These are phyloP conservation scores for Cephus sareptanus DNA, from an alignment of 2,888 invertebrate genomes.

Conservation along the genomic window DNA sequence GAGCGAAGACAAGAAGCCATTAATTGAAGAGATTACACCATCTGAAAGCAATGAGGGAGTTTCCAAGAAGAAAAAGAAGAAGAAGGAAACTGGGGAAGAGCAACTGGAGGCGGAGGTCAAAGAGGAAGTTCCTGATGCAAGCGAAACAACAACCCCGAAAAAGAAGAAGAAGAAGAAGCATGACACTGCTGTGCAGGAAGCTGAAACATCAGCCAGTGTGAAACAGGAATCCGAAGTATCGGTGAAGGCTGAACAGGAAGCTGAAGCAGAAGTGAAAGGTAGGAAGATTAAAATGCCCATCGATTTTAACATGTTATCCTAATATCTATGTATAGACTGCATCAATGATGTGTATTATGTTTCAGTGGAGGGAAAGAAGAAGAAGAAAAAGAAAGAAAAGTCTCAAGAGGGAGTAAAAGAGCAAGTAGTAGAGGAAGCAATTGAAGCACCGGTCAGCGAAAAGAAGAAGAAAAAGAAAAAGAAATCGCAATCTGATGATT, in stretches of 20 bases:
- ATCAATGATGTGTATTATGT: conserved; percentile 2
- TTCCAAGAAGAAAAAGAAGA: conserved; percentile 55
- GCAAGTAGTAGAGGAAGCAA: conserved; percentile 25
- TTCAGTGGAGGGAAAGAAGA: conserved; percentile 35
- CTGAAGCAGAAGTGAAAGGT: conserved; percentile 38
- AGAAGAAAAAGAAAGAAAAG: conserved; percentile 39
- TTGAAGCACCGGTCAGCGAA: conserved; percentile 61
- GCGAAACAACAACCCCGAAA: conserved; percentile 18
- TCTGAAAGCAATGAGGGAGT: conserved; percentile 30
- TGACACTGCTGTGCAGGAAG: conserved; percentile 12
- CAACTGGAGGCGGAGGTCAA: not conserved
- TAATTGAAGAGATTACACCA: conserved; percentile 58
- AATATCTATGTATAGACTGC: conserved; percentile 38
- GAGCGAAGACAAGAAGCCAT: conserved; percentile 53
- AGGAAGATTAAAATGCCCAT: conserved; percentile 47
- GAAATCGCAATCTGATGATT: conserved; percentile 60
- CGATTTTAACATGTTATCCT: not conserved
- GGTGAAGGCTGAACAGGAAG: conserved; percentile 34
- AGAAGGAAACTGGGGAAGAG: conserved; percentile 22
- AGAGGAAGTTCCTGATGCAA: conserved; percentile 14
- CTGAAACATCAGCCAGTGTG: conserved; percentile 1
- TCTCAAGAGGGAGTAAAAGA: conserved; percentile 24
- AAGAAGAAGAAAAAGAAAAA: conserved; percentile 72
- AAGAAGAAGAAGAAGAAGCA: conserved; percentile 43
- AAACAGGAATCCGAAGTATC: conserved; percentile 14